phyloP scores from a whole-genome alignment of 2,888 invertebrate genomes.

The Caradrina clavipalpis region DNA sequence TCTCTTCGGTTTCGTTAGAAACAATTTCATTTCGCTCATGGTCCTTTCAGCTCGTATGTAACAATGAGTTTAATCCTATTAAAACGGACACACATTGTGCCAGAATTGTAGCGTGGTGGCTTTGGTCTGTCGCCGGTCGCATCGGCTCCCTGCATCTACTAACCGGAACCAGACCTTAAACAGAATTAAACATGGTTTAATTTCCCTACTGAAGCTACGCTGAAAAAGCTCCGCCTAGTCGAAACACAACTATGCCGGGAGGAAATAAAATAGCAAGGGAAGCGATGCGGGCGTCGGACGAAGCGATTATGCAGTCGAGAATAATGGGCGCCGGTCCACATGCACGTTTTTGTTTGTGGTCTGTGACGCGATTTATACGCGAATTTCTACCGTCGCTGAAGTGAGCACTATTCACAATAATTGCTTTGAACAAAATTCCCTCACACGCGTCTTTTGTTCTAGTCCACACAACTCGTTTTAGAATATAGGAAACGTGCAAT shows the following conservation, averaged over 20 bases:
- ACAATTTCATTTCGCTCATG: constrained; percentile 84
- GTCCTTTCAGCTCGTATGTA: constrained; percentile 86
- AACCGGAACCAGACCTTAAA: constrained; percentile 89
- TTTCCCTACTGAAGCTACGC: constrained; percentile 81
- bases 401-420: constrained; percentile 90
- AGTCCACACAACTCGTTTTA: constrained; percentile 47
- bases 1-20: constrained; percentile 79
- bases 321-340: constrained; percentile 90
- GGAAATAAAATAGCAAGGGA: constrained; percentile 90
- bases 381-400: constrained; percentile 90
- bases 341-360: constrained; percentile 91
- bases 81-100: constrained; percentile 89
- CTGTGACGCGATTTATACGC: constrained; percentile 91
- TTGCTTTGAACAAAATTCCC: constrained; percentile 89
- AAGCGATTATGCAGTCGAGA: constrained; percentile 91
- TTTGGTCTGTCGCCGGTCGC: constrained; percentile 89
- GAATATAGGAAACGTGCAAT: constrained; percentile 41
- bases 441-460: constrained; percentile 82
- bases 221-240: constrained; percentile 88
- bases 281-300: constrained; percentile 91
- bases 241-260: constrained; percentile 88
- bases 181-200: constrained; percentile 90
- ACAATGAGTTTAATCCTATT: constrained; percentile 90
- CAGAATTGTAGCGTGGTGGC: constrained; percentile 88
- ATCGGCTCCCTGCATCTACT: constrained; percentile 80